phyloP scores from a whole-genome alignment of 2,797 vertebrate species.

The Neopelma chrysocephalum region DNA sequence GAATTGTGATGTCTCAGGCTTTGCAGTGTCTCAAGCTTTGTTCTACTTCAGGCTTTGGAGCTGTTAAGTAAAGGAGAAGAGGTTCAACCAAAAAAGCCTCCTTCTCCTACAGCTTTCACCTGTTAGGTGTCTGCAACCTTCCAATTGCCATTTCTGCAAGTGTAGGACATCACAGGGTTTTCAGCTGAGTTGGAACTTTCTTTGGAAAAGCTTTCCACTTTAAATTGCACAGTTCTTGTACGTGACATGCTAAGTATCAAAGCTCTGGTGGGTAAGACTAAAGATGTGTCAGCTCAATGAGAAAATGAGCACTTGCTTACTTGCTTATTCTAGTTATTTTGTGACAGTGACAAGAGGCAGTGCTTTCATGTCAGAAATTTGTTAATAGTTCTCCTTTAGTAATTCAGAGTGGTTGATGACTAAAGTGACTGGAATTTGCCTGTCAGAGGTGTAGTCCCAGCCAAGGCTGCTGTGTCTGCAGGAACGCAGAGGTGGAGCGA shows the following conservation, averaged over 20 bases:
- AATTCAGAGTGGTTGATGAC: conserved; percentile 9
- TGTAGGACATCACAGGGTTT: background rate
- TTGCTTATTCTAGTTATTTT: background rate
- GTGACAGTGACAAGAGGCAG: conserved; percentile 14
- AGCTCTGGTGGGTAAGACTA: background rate
- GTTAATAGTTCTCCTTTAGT: conserved; percentile 37
- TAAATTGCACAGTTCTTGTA: background rate
- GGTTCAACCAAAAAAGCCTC: background rate
- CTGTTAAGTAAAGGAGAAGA: background rate
- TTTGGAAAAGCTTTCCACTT: background rate
- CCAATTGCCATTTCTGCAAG: background rate
- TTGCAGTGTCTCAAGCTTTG: background rate
- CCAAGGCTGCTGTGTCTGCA: background rate
- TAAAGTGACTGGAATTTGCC: conserved; percentile 24
- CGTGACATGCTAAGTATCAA: background rate
- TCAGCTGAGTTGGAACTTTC: background rate
- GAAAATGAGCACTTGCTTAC: conserved; percentile 17
- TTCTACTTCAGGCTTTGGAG: background rate
- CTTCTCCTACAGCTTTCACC: background rate
- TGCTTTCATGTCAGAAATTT: conserved; percentile 19
- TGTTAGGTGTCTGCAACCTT: background rate
- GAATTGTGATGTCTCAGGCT: background rate
- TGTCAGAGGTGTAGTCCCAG: conserved; percentile 24
- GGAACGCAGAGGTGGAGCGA: background rate
- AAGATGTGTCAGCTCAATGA: background rate